Base-by-base conservation (phyloP, 2,113 vertebrate species). In the Eudyptes chrysolophus region DNA sequence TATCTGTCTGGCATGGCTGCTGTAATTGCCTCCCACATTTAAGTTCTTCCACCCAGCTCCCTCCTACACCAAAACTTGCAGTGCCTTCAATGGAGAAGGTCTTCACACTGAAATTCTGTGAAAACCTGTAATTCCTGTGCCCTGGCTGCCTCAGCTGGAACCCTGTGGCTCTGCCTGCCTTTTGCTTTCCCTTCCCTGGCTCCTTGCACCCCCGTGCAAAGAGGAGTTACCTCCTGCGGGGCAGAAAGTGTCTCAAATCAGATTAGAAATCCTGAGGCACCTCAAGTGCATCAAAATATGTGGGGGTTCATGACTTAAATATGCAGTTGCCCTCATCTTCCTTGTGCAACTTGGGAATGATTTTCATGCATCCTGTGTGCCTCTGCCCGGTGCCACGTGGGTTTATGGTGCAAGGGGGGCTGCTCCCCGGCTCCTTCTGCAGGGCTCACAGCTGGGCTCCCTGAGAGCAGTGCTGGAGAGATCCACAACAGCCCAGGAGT, bases 371-470 rank as follows among this genome's bases (percentile, higher is more conserved):
- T 40, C 26, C 32, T 24, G 30, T 10, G 14, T 72, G 25, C 30
- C 30, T 9, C 30, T 36, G 16, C 30, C 29, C 3, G 3, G n/a
- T 44, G 65, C 68, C 4, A 0, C 2, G 4, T 7, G 9, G 13
- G 20, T 8, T 18, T 77, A 10, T 14, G 30, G 16, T 55, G 54
- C 62, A 10, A 32, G 5, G 5, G 46, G 11, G 10, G 8, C 26
- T 65, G 54, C 27, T 65, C 32, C 36, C 40, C 5, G 2, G 42
- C 36, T 10, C 38, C 34, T 78, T 3, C 6, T 2, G 1, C 22
- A 2, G 5, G 62, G 57, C 27, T 81, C 3, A 1, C 30, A 10
- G 57, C 46, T 55, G 40, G 26, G 19, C 34, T 69, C 25, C 75
- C 21, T 30, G 3, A 12, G 60, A 57, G 38, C 30, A 36, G 24